Conservation (phyloP, 2,113 vertebrate genomes). For the Anhinga rufa region DNA sequence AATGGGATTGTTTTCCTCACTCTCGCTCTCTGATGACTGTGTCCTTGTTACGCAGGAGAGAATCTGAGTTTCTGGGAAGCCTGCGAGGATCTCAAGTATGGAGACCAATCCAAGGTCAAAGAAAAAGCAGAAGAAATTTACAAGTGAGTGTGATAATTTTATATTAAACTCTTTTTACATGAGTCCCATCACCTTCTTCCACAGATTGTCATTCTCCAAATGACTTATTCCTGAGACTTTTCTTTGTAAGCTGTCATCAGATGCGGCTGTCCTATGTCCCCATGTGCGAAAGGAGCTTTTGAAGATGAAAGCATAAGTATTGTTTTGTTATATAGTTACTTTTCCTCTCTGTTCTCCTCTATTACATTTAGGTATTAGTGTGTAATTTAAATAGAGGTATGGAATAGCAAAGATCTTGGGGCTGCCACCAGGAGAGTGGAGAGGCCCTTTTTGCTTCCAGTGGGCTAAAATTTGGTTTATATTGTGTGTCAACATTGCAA, state of each 20-base stretch:
- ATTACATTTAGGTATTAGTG: neutral
- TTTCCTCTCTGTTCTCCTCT: neutral
- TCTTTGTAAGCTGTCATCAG: neutral
- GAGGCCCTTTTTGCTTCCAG: neutral
- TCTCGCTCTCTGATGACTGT: neutral
- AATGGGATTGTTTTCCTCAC: neutral
- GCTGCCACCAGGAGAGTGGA: neutral
- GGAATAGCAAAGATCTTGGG: neutral
- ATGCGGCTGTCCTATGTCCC: neutral
- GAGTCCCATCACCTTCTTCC: neutral
- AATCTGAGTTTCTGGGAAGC: constrained; percentile 98
- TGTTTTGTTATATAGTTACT: neutral
- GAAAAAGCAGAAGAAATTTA: constrained; percentile 98
- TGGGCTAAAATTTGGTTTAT: neutral
- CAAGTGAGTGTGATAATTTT: constrained; percentile 76
- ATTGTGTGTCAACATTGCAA: neutral
- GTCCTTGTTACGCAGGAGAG: constrained; percentile 75
- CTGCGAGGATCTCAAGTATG: constrained; percentile 96
- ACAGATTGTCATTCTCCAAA: neutral
- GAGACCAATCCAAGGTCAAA: constrained; percentile 89
- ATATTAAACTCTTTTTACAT: accelerated
- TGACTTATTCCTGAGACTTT: neutral
- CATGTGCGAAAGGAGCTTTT: neutral
- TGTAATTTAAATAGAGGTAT: neutral
- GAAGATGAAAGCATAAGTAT: neutral